phyloP scores from a whole-genome alignment of 2,797 vertebrate genomes.

The Spheniscus humboldti region DNA sequence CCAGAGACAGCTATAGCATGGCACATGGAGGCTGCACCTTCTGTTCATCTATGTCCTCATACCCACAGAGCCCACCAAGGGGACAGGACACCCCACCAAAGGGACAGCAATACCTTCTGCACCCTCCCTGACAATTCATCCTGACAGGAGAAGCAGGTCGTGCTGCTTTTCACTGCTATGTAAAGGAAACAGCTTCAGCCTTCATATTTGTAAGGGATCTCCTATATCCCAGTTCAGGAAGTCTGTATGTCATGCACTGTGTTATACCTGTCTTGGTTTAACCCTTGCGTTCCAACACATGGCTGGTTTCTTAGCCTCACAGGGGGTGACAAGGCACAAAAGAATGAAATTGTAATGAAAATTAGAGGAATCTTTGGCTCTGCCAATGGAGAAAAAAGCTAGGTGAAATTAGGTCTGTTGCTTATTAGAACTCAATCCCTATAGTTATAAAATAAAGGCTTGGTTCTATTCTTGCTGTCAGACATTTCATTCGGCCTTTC shows the following conservation, averaged over 20 bases:
- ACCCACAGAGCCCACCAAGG: not conserved
- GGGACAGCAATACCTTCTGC: not conserved
- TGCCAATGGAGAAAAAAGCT: not conserved
- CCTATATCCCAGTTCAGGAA: not conserved
- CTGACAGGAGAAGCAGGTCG: not conserved
- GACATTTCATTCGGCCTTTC: not conserved
- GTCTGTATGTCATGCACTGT: not conserved
- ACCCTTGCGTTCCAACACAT: not conserved
- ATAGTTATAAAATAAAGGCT: not conserved
- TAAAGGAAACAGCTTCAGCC: not conserved
- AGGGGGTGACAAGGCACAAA: not conserved
- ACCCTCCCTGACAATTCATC: not conserved
- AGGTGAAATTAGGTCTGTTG: not conserved
- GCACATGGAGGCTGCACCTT: not conserved
- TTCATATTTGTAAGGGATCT: not conserved
- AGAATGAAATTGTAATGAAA: not conserved
- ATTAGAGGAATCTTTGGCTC: not conserved
- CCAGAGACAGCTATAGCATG: not conserved
- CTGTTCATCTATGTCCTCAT: not conserved
- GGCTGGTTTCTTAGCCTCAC: not conserved
- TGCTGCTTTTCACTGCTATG: not conserved
- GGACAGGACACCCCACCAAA: not conserved
- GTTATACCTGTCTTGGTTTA: not conserved
- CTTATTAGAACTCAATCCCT: not conserved
- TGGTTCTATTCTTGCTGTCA: not conserved